Conservation (phyloP, 2,797 vertebrate genomes). For the Hydrophis major region DNA sequence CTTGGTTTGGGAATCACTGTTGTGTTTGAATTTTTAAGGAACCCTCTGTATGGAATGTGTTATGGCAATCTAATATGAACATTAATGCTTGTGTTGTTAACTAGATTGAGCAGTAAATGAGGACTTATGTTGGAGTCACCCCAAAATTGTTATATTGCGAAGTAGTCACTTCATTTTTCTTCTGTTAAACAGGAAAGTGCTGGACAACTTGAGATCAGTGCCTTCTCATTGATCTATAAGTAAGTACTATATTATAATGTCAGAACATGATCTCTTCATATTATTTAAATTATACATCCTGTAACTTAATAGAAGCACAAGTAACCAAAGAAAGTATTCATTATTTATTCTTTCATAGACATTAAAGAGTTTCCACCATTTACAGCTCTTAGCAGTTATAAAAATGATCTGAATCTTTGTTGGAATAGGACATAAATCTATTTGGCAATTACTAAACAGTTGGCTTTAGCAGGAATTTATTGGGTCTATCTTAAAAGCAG, state of each 20-base stretch:
- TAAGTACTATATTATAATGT: slow-evolving; percentile 61
- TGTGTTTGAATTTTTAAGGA: background rate
- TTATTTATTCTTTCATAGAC: background rate
- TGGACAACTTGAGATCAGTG: slow-evolving; percentile 91
- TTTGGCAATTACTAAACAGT: background rate
- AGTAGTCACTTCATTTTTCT: slow-evolving; percentile 5
- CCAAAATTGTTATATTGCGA: background rate
- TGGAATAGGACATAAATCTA: background rate
- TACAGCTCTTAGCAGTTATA: background rate
- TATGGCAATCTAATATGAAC: background rate
- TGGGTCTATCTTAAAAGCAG: background rate
- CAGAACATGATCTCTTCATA: background rate
- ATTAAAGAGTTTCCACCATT: background rate
- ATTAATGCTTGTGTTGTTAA: background rate
- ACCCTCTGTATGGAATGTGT: background rate
- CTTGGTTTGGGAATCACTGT: background rate
- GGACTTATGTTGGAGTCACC: background rate
- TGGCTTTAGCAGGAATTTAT: background rate
- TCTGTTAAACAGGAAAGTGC: slow-evolving; percentile 83
- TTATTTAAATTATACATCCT: background rate
- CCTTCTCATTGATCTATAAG: slow-evolving; percentile 89
- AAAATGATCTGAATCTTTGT: background rate
- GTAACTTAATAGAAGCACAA: background rate
- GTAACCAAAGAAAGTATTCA: background rate
- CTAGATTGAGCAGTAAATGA: background rate